A percentile compares a stretch with the other conserved stretches of the same genome.
Conservation (phyloP, 2,113 vertebrate species). For the Gulo gulo region DNA sequence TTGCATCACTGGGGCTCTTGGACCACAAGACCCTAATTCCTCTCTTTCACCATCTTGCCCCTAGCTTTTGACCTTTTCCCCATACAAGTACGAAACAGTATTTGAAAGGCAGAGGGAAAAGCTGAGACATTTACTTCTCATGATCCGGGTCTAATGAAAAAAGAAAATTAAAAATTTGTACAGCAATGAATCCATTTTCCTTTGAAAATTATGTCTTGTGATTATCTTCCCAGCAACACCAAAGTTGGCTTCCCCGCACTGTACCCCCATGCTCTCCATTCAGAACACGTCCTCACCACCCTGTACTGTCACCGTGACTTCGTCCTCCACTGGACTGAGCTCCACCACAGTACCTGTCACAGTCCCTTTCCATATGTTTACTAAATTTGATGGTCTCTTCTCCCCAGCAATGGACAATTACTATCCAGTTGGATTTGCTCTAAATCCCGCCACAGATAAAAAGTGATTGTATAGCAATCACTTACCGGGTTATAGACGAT, state of each 20-base stretch:
- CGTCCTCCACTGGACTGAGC: not conserved
- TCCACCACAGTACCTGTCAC: not conserved
- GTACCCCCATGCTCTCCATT: fast-evolving
- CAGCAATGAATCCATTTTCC: not conserved
- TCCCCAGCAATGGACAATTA: not conserved
- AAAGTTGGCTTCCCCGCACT: not conserved
- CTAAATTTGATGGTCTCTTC: not conserved
- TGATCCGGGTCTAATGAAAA: not conserved
- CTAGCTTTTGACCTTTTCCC: not conserved
- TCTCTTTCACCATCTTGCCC: not conserved
- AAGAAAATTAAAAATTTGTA: not conserved
- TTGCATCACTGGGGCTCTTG: not conserved
- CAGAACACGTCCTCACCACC: fast-evolving
- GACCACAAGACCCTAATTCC: not conserved
- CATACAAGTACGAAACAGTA: not conserved
- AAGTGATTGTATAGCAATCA: not conserved
- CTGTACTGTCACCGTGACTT: not conserved
- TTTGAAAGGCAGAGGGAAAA: not conserved
- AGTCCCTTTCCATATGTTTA: fast-evolving
- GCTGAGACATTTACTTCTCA: not conserved
- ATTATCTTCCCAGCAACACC: not conserved
- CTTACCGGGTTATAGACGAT: constrained; percentile 81
- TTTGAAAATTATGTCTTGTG: not conserved
- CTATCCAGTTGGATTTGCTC: not conserved
- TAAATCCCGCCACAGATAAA: constrained; percentile 1